Evolutionary conservation across 2,797 vertebrate genomes (phyloP).

Genomic region (Sebastolobus altivelis): DNA sequence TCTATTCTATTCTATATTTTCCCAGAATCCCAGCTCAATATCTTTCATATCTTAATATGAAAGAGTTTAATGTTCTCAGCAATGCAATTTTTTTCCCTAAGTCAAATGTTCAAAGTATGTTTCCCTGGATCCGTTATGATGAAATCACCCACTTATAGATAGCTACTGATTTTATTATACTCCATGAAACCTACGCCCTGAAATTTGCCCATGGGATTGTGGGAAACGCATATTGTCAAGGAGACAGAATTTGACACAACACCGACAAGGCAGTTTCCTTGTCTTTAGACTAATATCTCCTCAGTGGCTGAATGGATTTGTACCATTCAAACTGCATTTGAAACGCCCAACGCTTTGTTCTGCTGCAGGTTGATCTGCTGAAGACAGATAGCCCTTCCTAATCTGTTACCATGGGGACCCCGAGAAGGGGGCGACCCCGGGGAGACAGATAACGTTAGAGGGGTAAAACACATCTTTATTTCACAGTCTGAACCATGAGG

Average conservation of each 20-base stretch:
- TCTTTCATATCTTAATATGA: not conserved
- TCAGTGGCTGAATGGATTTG: not conserved
- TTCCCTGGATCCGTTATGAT: not conserved
- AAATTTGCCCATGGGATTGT: not conserved
- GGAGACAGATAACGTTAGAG: too few species aligned
- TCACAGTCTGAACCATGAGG: not conserved
- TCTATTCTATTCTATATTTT: too few species aligned
- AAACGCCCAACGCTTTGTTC: not conserved
- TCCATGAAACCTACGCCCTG: not conserved
- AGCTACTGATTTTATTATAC: not conserved
- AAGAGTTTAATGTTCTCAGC: not conserved
- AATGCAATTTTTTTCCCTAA: too few species aligned
- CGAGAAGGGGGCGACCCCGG: too few species aligned
- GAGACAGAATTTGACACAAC: too few species aligned
- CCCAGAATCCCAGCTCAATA: too few species aligned
- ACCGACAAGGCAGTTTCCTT: not conserved
- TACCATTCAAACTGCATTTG: not conserved
- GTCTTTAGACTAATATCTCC: not conserved
- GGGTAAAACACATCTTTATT: too few species aligned
- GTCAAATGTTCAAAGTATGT: not conserved
- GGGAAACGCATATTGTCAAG: too few species aligned
- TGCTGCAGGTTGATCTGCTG: not conserved
- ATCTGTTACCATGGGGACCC: too few species aligned
- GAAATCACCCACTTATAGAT: not conserved
- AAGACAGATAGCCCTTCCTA: not conserved